phyloP scores from a whole-genome alignment of 2,113 vertebrate species.

The Heloderma charlesbogerti region DNA sequence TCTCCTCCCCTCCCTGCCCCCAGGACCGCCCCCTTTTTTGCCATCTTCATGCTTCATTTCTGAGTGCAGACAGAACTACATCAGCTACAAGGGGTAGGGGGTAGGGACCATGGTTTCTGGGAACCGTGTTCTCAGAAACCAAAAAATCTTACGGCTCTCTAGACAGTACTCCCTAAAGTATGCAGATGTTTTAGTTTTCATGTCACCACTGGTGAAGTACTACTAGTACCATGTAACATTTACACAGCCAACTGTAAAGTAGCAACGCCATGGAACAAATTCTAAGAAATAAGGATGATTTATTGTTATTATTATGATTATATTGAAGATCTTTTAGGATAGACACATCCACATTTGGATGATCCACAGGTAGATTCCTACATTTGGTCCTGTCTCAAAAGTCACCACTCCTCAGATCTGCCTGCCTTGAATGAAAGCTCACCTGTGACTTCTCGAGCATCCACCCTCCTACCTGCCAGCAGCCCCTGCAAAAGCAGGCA shows the following conservation, averaged over 20 bases:
- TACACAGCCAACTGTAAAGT: background rate
- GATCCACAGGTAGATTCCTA: background rate
- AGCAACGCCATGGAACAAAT: background rate
- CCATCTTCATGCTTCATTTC: too few species aligned
- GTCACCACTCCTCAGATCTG: background rate
- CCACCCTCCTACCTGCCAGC: background rate
- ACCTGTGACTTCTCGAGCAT: too few species aligned
- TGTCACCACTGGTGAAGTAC: constrained; percentile 38
- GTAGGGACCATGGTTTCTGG: too few species aligned
- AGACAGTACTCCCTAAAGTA: too few species aligned
- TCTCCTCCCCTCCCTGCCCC: too few species aligned
- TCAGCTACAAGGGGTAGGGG: too few species aligned
- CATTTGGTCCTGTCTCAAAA: background rate
- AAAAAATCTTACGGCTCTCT: too few species aligned
- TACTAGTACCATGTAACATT: constrained; percentile 5
- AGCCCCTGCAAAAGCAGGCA: background rate
- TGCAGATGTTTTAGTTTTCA: constrained; percentile 23
- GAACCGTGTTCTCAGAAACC: too few species aligned
- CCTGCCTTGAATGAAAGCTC: background rate
- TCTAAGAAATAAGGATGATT: background rate
- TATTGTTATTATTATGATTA: background rate
- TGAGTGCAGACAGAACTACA: too few species aligned
- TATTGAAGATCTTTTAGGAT: background rate
- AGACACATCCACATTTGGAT: background rate
- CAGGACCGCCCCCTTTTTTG: too few species aligned